A percentile compares a stretch with the other conserved stretches of the same genome.
These are phyloP conservation scores for Dendrophyllia cribrosa DNA, from an alignment of 64 coral and sea anemone species.

Conservation along the genomic window DNA sequence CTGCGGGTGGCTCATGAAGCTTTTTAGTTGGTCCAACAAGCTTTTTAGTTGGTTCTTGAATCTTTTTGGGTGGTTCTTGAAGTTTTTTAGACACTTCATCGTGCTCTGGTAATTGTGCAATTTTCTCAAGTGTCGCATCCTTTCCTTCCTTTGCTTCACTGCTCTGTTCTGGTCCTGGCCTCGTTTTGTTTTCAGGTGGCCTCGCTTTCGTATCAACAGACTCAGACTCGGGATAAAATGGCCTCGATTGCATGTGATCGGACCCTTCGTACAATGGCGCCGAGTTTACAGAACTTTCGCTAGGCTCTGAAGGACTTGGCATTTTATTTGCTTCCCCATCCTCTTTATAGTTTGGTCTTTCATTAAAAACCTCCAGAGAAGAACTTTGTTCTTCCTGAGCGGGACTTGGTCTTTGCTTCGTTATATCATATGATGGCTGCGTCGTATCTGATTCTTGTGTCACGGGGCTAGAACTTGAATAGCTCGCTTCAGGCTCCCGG, in stretches of 20 bases:
- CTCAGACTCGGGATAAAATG: background rate
- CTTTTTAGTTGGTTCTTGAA: background rate
- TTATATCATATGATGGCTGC: background rate
- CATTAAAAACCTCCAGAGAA: background rate
- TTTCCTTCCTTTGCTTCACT: slow-evolving; percentile 1
- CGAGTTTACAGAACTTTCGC: background rate
- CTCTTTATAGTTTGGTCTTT: background rate
- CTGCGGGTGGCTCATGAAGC: background rate
- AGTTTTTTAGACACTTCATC: background rate
- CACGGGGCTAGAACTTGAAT: background rate
- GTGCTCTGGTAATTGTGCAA: background rate
- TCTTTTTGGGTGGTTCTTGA: background rate
- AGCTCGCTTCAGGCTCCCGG: background rate
- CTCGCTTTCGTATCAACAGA: background rate
- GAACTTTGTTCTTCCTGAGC: background rate
- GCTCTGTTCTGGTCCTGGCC: background rate
- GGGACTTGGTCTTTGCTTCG: background rate
- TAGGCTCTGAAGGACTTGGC: background rate
- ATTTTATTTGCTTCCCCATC: background rate
- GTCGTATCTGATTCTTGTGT: background rate
- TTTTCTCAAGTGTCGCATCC: background rate
- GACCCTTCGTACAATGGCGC: background rate
- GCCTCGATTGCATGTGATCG: background rate
- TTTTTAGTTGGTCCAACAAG: background rate
- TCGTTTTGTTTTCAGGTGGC: background rate